Evolutionary conservation across 2,113 vertebrate genomes (phyloP).

Genomic region (Nibea albiflora): DNA sequence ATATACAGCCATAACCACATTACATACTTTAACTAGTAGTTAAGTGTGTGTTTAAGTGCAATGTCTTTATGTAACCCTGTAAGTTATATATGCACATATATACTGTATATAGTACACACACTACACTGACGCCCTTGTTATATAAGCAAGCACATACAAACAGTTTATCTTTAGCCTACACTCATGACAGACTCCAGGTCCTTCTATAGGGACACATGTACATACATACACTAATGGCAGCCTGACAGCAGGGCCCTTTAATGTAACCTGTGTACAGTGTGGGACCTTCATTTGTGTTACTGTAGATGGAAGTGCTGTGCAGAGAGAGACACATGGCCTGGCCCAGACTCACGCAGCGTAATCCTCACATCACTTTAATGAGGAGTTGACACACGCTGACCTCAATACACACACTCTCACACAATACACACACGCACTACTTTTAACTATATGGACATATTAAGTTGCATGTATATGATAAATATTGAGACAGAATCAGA

Average conservation of each 20-base stretch:
- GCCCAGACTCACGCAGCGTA: constrained; percentile 56
- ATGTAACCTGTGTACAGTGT: constrained; percentile 20
- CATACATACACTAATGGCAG: constrained; percentile 43
- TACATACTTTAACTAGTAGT: too few relatives aligned
- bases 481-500: neutral
- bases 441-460: neutral
- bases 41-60: too few relatives aligned
- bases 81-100: neutral
- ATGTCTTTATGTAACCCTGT: neutral
- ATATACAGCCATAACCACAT: too few relatives aligned
- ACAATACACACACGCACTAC: constrained; percentile 33
- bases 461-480: neutral
- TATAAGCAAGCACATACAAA: constrained; percentile 30
- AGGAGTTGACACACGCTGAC: constrained; percentile 70
- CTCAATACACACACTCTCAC: constrained; percentile 49
- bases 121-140: constrained; percentile 24
- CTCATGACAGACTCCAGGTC: constrained; percentile 31
- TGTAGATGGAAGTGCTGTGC: constrained; percentile 23
- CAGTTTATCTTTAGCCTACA: constrained; percentile 50
- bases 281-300: constrained; percentile 13
- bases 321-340: constrained; percentile 62
- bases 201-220: constrained; percentile 19
- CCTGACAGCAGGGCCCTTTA: constrained; percentile 26
- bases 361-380: constrained; percentile 77
- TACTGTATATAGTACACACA: neutral